Base-by-base conservation (phyloP, 2,888 invertebrate species). In the Suillia variegata region DNA sequence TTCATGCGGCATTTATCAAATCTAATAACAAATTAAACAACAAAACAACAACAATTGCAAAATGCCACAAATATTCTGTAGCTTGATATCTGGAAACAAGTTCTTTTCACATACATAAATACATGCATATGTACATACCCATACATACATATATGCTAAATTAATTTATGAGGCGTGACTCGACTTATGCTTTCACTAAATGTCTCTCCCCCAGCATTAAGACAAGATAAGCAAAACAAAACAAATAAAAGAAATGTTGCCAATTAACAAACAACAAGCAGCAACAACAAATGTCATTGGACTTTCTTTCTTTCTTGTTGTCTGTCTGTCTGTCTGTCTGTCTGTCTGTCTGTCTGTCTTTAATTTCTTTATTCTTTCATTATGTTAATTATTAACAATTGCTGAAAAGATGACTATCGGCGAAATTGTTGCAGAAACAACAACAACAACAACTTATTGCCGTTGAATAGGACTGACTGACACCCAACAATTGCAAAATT, bases 311-410 rank as follows among this genome's bases (percentile, higher is more conserved):
- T 17, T 4, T 54, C 59, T 55, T 63, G 65, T 59, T 54, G 70
- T 70, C 26, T 26, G 26, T 38, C 38, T n/a, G 67, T 72, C 76
- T 76, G 70, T 72, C 73, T 75, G 70, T 56, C 38, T 17, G 2
- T 54, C 59, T 55, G 62, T 66, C 59, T 54, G 70, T 70, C 26
- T 26, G 26, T 38, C 38, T n/a, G n/a, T n/a, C 38, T n/a, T 8
- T 38, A n/a, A 8, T 17, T 45, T 45, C 70, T 70, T 72, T 68
- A 67, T 70, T 64, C 64, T 66, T 71, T 66, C 73, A 74, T 73
- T 75, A 74, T 76, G 75, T 76, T 77, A 77, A 75, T 77, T 71
- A 70, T 75, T 66, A 67, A 66, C 74, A 76, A 76, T 76, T 76
- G 73, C 53, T 62, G 57, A 33, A 33, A 34, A 53, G 62, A 59